Evolutionary conservation across 2,113 vertebrate genomes (phyloP), one percentile per base, ranked within the genome.

Genomic region (Cynopterus brachyotis): DNA sequence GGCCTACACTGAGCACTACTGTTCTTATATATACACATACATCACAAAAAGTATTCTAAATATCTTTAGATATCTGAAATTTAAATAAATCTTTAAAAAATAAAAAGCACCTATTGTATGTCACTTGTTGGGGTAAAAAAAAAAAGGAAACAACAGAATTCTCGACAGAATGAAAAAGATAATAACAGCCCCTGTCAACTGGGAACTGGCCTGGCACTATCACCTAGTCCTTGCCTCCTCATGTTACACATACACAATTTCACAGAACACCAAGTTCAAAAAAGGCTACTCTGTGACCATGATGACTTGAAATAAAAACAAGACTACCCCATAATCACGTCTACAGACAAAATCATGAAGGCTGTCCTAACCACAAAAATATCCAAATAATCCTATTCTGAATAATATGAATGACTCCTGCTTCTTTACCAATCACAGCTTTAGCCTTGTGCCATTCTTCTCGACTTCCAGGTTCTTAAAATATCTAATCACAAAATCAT

Each of bases 41-140:
- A 89, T 28, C 26, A 59, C 28, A 91, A 95, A 94, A 62, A 72
- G 1, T 60, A 84, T 12, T 47, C 26, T 81, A 81, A 87, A 59
- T 47, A 93, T 76, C 40, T 84, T 88, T n/a, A 84, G 35, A 62
- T 82, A 93, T 70, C 28, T 91, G 26, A 96, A 96, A 89, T 19
- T 88, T 64, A 75, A 45, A 50, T 20, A 15, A 70, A 57, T 73
- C 35, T 82, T 78, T 73, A 45, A 40, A 95, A 95, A 96, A n/a
- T 55, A 83, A 62, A 60, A 92, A 89, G 15, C 62, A 90, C 37
- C 81, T 93, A 9, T 81, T 86, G 24, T 76, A 32, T 59, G 76
- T 40, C 24, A 59, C 20, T 50, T 83, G 32, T 11, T 67, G 10
- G 50, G 3, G n/a, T n/a, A 13, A 50, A 15, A 15, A 15, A 3